These are phyloP conservation scores for Oryzias curvinotus DNA, from an alignment of 2,113 vertebrate species.

Conservation along the genomic window DNA sequence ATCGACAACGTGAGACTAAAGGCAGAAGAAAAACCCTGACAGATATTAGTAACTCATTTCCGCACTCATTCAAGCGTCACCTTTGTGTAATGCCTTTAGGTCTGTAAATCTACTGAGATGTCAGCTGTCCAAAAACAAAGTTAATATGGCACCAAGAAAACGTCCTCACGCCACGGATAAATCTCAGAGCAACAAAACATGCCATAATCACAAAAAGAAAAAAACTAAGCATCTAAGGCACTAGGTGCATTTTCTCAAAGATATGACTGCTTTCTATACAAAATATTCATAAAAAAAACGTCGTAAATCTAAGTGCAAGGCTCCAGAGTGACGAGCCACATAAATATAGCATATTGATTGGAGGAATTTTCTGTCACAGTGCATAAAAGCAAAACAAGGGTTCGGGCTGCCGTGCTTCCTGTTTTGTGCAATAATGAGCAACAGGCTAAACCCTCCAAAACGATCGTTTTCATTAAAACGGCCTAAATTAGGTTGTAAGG, in stretches of 20 bases:
- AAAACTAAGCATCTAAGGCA: slow-evolving; percentile 73
- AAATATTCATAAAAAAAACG: slow-evolving; percentile 50
- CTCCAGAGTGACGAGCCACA: slow-evolving; percentile 27
- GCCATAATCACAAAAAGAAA: slow-evolving; percentile 20
- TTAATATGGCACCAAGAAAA: slow-evolving; percentile 58
- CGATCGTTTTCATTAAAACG: slow-evolving; percentile 2
- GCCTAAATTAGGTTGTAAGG: slow-evolving; percentile 13
- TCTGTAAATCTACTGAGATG: slow-evolving; percentile 54
- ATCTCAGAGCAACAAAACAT: slow-evolving; percentile 26
- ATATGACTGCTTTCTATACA: slow-evolving; percentile 37
- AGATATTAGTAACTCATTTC: slow-evolving; percentile 28
- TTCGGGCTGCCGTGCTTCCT: slow-evolving; percentile 43
- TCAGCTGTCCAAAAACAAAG: slow-evolving; percentile 31
- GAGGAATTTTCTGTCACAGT: slow-evolving; percentile 52
- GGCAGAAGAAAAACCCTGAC: slow-evolving; percentile 40
- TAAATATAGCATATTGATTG: slow-evolving; percentile 50
- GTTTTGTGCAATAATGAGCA: slow-evolving; percentile 17
- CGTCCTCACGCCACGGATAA: slow-evolving; percentile 29
- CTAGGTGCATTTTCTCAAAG: slow-evolving; percentile 58
- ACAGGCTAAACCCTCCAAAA: background rate
- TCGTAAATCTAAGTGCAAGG: slow-evolving; percentile 30
- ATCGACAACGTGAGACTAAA: slow-evolving; percentile 46
- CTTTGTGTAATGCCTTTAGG: slow-evolving; percentile 41
- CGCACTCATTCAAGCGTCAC: slow-evolving; percentile 39
- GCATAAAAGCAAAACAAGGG: slow-evolving; percentile 50